These are phyloP conservation scores for Caenorhabditis imperialis DNA, from an alignment of 2,888 invertebrate species.

Conservation along the genomic window DNA sequence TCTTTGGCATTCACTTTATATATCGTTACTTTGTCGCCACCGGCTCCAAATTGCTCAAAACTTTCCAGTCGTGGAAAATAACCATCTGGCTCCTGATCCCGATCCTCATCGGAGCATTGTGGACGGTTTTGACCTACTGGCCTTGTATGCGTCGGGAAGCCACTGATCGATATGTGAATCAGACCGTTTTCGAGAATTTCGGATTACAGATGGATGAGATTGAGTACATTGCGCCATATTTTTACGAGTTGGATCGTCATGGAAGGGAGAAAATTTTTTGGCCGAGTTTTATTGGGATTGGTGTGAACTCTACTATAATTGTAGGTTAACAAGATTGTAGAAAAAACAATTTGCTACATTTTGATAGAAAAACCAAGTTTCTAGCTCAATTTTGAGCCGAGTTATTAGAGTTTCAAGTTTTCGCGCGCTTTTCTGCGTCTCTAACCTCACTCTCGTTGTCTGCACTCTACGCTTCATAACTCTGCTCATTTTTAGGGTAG, in stretches of 20 bases:
- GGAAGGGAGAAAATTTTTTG: slow-evolving; percentile 13
- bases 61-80: slow-evolving; percentile 15
- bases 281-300: slow-evolving; percentile 23
- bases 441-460: no score
- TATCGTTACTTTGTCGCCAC: slow-evolving; percentile 30
- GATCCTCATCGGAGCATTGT: slow-evolving; percentile 3
- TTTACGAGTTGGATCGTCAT: slow-evolving; percentile 18
- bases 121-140: slow-evolving; percentile 22
- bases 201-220: slow-evolving; percentile 1
- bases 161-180: slow-evolving; percentile 14
- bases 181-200: slow-evolving; percentile 14
- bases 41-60: slow-evolving; percentile 11
- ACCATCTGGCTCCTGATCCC: slow-evolving; percentile 20
- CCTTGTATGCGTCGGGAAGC: slow-evolving; percentile 10
- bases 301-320: slow-evolving; percentile 19
- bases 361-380: no score
- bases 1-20: slow-evolving; percentile 29
- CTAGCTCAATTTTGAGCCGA: no score
- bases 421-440: no score
- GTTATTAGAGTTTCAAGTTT: no score
- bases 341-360: no score
- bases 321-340: no score
- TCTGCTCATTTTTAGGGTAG: no score
- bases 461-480: no score
- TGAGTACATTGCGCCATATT: slow-evolving; percentile 30